These are phyloP conservation scores for Centropyge bicolor DNA, from an alignment of 2,797 vertebrate genomes.

Conservation along the genomic window DNA sequence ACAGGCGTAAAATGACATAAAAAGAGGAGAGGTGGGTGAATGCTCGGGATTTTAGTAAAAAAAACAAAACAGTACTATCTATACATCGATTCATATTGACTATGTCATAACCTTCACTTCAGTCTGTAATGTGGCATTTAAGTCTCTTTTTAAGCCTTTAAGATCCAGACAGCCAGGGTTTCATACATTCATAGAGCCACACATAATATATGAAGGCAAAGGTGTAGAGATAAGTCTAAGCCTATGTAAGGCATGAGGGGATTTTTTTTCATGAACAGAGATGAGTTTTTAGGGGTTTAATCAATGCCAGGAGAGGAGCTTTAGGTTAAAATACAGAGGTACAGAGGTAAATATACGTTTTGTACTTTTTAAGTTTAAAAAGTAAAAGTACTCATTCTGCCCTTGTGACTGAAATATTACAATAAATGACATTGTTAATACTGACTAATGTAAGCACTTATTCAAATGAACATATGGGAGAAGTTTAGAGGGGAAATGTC, in stretches of 20 bases:
- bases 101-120: neutral
- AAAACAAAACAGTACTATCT: neutral
- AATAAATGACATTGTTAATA: neutral
- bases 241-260: no score
- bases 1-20: neutral
- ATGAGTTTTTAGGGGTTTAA: no score
- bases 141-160: neutral
- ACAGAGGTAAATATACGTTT: no score
- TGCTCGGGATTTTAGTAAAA: neutral
- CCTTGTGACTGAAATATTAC: neutral
- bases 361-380: neutral
- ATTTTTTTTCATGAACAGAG: no score
- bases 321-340: no score
- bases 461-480: neutral
- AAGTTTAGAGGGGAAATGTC: neutral
- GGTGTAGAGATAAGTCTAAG: no score
- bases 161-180: no score
- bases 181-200: no score
- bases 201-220: no score
- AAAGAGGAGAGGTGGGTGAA: neutral
- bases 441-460: neutral
- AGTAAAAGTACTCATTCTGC: no score
- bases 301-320: no score
- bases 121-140: neutral
- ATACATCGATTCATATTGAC: neutral